Percentiles rank a stretch among this genome's conserved stretches.
These are phyloP conservation scores for Listronotus bonariensis DNA, from an alignment of 1,140 invertebrate species.

Conservation along the genomic window DNA sequence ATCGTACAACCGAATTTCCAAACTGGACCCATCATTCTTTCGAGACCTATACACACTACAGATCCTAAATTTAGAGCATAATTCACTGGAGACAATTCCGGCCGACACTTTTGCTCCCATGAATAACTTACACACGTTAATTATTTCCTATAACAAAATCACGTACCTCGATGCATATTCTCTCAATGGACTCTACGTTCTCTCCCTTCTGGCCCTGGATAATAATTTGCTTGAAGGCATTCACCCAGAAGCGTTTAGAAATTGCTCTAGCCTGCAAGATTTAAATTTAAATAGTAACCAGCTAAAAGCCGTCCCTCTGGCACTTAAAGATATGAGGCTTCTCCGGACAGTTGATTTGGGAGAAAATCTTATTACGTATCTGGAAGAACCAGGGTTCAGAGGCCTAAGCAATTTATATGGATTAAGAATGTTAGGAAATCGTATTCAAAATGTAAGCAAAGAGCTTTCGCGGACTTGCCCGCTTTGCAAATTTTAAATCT, in stretches of 20 bases:
- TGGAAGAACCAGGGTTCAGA: slow-evolving; percentile 79
- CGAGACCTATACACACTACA: slow-evolving; percentile 80
- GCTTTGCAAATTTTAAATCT: slow-evolving; percentile 86
- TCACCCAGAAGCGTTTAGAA: slow-evolving; percentile 80
- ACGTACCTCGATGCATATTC: slow-evolving; percentile 76
- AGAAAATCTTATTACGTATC: slow-evolving; percentile 76
- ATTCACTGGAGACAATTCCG: slow-evolving; percentile 77
- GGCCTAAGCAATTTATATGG: slow-evolving; percentile 81
- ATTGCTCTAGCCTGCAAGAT: slow-evolving; percentile 81
- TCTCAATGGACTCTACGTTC: slow-evolving; percentile 77
- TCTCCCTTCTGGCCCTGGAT: slow-evolving; percentile 77
- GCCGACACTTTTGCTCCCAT: slow-evolving; percentile 80
- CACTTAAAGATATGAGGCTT: slow-evolving; percentile 71
- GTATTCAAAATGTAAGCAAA: slow-evolving; percentile 83
- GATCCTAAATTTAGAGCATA: slow-evolving; percentile 79
- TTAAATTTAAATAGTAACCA: slow-evolving; percentile 84
- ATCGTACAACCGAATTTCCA: slow-evolving; percentile 80
- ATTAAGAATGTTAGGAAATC: slow-evolving; percentile 84
- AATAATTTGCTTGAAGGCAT: slow-evolving; percentile 77
- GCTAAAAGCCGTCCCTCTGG: slow-evolving; percentile 77
- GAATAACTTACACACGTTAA: slow-evolving; percentile 81
- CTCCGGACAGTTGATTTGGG: slow-evolving; percentile 83
- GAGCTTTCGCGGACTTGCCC: slow-evolving; percentile 79
- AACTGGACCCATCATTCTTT: slow-evolving; percentile 79
- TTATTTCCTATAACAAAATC: slow-evolving; percentile 79